A percentile compares a stretch with the other conserved stretches of the same genome.
Conservation (phyloP, 2,797 vertebrate species). For the Gymnoscopelus braueri region DNA sequence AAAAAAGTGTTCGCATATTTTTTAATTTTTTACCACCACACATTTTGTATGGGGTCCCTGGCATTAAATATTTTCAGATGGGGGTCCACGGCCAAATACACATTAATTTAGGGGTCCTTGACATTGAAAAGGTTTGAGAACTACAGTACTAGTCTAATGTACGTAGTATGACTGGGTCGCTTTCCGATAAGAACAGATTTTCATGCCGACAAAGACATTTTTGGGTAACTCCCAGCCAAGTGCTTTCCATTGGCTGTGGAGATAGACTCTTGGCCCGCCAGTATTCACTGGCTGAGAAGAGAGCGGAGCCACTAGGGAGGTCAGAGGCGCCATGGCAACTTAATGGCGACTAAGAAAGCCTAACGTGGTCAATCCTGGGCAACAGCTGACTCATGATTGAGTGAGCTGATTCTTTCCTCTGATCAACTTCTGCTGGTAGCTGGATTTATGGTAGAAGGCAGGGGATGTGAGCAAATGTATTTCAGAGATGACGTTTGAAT, state of each 20-base stretch:
- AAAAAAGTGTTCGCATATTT: no score
- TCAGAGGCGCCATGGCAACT: not conserved
- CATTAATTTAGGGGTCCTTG: no score
- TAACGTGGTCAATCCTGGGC: constrained; percentile 2
- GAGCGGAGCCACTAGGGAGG: not conserved
- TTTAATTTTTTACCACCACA: no score
- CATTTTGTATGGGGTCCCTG: no score
- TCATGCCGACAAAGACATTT: not conserved
- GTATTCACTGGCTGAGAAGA: not conserved
- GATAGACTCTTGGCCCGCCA: not conserved
- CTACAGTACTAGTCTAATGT: no score
- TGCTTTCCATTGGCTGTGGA: not conserved
- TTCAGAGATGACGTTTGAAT: no score
- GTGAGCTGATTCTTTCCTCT: not conserved
- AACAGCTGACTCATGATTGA: not conserved
- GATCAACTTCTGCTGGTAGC: not conserved
- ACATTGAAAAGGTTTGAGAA: no score
- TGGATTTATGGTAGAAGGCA: not conserved
- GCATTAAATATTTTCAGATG: no score
- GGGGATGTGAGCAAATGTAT: no score
- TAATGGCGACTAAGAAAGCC: not conserved
- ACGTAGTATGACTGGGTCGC: no score
- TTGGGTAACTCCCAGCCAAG: not conserved
- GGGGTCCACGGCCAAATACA: no score
- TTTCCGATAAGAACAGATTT: no score